These are phyloP conservation scores for Rhagonycha fulva DNA, from an alignment of 2,888 invertebrate species.

Conservation along the genomic window DNA sequence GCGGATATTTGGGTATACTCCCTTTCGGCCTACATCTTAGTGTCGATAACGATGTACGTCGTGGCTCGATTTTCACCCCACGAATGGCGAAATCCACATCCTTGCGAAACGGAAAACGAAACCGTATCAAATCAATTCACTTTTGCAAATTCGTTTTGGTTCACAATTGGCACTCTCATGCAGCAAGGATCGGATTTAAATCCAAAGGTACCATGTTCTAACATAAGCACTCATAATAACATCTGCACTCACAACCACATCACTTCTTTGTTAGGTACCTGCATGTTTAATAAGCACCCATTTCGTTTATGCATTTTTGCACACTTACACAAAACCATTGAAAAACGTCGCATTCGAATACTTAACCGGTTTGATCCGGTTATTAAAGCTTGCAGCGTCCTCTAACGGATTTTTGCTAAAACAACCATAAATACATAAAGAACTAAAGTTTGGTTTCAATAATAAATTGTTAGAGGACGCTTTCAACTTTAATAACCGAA, in stretches of 20 bases:
- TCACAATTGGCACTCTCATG: conserved; percentile 86
- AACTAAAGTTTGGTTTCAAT: no score
- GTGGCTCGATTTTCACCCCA: conserved; percentile 81
- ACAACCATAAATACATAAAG: no score
- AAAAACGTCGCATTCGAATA: not conserved
- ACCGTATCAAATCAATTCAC: conserved; percentile 80
- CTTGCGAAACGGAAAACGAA: conserved; percentile 65
- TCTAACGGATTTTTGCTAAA: no score
- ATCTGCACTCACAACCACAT: conserved; percentile 5
- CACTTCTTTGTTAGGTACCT: conserved; percentile 30
- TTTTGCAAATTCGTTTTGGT: conserved; percentile 84
- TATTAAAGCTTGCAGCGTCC: no score
- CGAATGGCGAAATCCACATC: conserved; percentile 78
- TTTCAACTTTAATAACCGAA: no score
- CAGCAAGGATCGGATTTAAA: conserved; percentile 82
- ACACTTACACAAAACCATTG: not conserved
- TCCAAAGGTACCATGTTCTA: conserved; percentile 65
- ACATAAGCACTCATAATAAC: conserved; percentile 44
- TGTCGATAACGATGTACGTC: conserved; percentile 77
- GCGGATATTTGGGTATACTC: conserved; percentile 87
- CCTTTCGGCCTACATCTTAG: conserved; percentile 77
- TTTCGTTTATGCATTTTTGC: conserved; percentile 9
- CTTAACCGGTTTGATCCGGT: not conserved
- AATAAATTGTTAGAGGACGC: no score
- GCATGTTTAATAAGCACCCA: conserved; percentile 46